Evolutionary conservation across 2,888 invertebrate species (phyloP).

Genomic region (Junonia oenone): DNA sequence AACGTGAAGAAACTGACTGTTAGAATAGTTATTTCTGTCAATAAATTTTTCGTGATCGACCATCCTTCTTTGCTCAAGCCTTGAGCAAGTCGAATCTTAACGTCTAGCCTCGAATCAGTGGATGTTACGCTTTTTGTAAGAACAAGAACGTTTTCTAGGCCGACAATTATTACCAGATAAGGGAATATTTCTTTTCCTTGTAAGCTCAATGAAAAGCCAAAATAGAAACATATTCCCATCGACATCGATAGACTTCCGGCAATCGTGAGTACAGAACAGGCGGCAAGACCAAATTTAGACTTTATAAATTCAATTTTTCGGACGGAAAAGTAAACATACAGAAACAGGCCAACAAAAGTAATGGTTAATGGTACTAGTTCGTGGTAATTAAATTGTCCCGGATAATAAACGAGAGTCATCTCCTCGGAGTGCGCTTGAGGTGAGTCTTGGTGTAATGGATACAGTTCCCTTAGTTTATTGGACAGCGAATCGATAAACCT

Average conservation of each 20-base stretch:
- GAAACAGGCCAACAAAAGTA: slow-evolving; percentile 91
- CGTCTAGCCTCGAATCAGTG: slow-evolving; percentile 95
- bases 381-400: slow-evolving; percentile 90
- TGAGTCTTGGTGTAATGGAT: slow-evolving; percentile 84
- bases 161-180: slow-evolving; percentile 95
- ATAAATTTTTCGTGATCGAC: slow-evolving; percentile 96
- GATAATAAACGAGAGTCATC: slow-evolving; percentile 87
- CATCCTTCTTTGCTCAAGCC: slow-evolving; percentile 98
- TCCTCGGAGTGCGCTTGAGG: slow-evolving; percentile 63
- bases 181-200: slow-evolving; percentile 96
- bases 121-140: slow-evolving; percentile 95
- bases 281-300: slow-evolving; percentile 91
- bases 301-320: slow-evolving; percentile 96
- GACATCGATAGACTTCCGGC: slow-evolving; percentile 95
- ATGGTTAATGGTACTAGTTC: slow-evolving; percentile 91
- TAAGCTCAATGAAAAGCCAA: slow-evolving; percentile 89
- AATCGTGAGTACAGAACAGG: slow-evolving; percentile 93
- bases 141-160: slow-evolving; percentile 94
- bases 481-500: slow-evolving; percentile 88
- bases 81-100: slow-evolving; percentile 96
- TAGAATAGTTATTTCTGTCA: slow-evolving; percentile 94
- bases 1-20: slow-evolving; percentile 96
- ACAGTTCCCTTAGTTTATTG: slow-evolving; percentile 83
- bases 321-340: slow-evolving; percentile 97
- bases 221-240: slow-evolving; percentile 91